phyloP scores from a whole-genome alignment of 1,140 invertebrate species.

The Caligus rogercresseyi region DNA sequence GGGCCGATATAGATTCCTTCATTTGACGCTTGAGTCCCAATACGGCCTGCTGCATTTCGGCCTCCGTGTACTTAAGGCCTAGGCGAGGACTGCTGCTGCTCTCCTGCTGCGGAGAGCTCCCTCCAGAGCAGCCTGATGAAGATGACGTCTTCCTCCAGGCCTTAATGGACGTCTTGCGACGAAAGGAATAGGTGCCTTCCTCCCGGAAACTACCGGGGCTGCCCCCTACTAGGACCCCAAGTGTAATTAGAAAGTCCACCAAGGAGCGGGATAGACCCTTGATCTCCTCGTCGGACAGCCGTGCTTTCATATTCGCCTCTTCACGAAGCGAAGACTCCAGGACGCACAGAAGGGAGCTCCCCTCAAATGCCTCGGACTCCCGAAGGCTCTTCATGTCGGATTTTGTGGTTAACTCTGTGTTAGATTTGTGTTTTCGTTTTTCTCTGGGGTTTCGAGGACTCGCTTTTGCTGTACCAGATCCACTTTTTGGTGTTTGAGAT shows the following conservation, averaged over 20 bases:
- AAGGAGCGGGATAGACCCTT: not conserved
- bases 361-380: not conserved
- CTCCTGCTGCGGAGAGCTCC: no score
- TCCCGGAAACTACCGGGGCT: not conserved
- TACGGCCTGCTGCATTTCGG: slow-evolving; percentile 31
- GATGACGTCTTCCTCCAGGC: not conserved
- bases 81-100: not conserved
- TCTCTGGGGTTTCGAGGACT: no score
- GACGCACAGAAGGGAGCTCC: not conserved
- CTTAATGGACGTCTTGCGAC: not conserved
- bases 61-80: slow-evolving; percentile 18
- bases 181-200: not conserved
- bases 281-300: not conserved
- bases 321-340: not conserved
- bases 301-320: not conserved
- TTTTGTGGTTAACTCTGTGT: not conserved
- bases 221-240: not conserved
- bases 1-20: slow-evolving; percentile 27
- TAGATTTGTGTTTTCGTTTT: not conserved
- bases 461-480: not conserved
- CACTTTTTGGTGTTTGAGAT: not conserved
- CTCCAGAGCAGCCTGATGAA: not conserved
- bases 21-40: slow-evolving; percentile 31
- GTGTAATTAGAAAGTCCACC: not conserved
- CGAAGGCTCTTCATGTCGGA: not conserved